These are phyloP conservation scores for Aporophyla nigra DNA, from an alignment of 2,888 invertebrate genomes.

Conservation along the genomic window DNA sequence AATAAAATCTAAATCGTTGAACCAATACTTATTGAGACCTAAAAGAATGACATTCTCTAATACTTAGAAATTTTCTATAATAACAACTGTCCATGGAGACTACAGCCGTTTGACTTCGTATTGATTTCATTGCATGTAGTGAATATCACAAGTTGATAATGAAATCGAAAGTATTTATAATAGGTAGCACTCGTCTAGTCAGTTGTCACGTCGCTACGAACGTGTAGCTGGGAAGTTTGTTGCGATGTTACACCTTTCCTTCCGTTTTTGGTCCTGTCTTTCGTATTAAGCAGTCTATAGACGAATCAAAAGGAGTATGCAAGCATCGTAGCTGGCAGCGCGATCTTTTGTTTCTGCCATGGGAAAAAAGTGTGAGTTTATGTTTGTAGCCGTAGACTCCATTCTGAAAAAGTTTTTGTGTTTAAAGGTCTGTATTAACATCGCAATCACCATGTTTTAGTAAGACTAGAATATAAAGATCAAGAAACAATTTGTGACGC, in stretches of 20 bases:
- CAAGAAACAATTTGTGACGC: neutral
- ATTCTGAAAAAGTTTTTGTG: neutral
- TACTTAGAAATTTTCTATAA: neutral
- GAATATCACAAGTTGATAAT: slow-evolving; percentile 5
- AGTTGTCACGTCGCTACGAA: neutral
- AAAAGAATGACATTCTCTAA: neutral
- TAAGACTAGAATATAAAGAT: neutral
- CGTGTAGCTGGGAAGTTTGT: neutral
- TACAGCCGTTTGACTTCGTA: neutral
- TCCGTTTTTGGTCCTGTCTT: neutral
- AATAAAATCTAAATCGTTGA: too few relatives aligned
- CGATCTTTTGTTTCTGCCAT: neutral
- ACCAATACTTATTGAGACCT: too few relatives aligned
- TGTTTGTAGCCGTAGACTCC: neutral
- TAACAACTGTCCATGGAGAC: neutral
- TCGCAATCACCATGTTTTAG: neutral
- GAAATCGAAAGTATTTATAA: slow-evolving; percentile 3
- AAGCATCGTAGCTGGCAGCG: neutral
- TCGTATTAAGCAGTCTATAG: neutral
- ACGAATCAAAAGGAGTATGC: neutral
- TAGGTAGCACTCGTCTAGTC: slow-evolving; percentile 2
- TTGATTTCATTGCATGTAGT: neutral
- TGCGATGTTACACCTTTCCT: neutral
- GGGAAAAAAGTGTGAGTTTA: neutral
- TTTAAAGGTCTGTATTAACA: neutral